Evolutionary conservation across 2,888 invertebrate genomes (phyloP), one percentile per base, ranked within the genome.

Genomic region (Leptura quadrifasciata): DNA sequence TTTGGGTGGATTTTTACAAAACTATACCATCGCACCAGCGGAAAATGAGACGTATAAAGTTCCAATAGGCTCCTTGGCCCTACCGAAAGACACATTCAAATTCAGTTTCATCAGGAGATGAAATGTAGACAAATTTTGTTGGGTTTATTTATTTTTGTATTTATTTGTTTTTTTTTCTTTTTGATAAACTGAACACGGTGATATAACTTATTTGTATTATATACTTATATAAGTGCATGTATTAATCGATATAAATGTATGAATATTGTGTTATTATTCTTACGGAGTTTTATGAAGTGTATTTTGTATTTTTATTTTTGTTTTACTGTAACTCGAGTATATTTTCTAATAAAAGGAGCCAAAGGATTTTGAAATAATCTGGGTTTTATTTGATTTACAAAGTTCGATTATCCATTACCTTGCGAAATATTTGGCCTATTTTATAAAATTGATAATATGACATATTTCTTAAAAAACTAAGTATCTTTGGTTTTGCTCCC

Each of bases 31-130:
- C 54, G 72, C 87, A 17, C 90, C 92, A 4, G 86, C 89, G 1
- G 85, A 88, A 18, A 88, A 87, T 4, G 89, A 90, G 77, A 83
- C 84, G 69, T 92, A 92, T 84, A 88, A 89, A 75, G 90, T 92
- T 17, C 91, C 91, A 0, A 89, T 91, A 57, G 92, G 93, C 6
- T 91, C 91, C 67, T 87, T 93, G 58, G 92, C 93, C 0, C 86
- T 93, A 58, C 91, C 91, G 0, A 87, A 87, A 80, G 85, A 90
- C 18, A 90, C 91, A 0, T 92, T 90, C 82, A 88, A 88, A 79
- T 91, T 93, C 79, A 86, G 86, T 76, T 91, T 92, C 81, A 88
- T 89, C 39, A 87, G 84, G 76, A 87, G 91, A 85, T 88, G 86
- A 85, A 58, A 15, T 17, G 10, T 0, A 31, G 58, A 21, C 21